Evolutionary conservation across 2,888 invertebrate species (phyloP).

Genomic region (Ophion ventricosus): DNA sequence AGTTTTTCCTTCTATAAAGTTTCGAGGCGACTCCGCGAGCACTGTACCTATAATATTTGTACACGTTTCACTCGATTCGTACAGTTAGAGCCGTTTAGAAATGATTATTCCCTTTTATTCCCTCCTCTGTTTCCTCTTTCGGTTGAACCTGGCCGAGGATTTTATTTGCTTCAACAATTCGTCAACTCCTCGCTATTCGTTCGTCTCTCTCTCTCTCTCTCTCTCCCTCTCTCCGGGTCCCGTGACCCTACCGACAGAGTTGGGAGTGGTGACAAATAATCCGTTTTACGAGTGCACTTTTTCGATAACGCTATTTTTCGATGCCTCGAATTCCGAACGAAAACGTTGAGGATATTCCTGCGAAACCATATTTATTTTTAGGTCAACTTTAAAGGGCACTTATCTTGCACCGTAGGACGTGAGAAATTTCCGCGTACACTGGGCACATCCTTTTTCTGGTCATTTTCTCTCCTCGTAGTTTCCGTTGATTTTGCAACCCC

Average conservation of each 20-base stretch:
- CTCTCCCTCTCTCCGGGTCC: not conserved
- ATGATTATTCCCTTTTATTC: constrained; percentile 8
- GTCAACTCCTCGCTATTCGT: not conserved
- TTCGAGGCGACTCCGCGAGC: not conserved
- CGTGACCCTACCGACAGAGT: not conserved
- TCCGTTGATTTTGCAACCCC: no score
- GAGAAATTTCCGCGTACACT: no score
- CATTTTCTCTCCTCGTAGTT: no score
- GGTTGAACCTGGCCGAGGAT: constrained; percentile 20
- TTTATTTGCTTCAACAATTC: constrained; percentile 43
- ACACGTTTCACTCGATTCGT: constrained; percentile 42
- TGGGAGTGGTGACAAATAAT: constrained; percentile 10
- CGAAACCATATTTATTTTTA: not conserved
- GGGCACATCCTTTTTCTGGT: no score
- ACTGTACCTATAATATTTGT: constrained; percentile 56
- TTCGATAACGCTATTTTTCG: not conserved
- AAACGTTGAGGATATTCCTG: not conserved
- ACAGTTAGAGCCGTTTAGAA: constrained; percentile 16
- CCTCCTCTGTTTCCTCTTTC: not conserved
- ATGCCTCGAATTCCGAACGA: not conserved
- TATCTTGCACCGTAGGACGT: no score
- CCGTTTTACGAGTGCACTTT: constrained; percentile 2
- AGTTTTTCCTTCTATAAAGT: constrained; percentile 28
- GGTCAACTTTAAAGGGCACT: not conserved
- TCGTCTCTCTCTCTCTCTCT: not conserved